A percentile compares a stretch with the other conserved stretches of the same genome.
These are phyloP conservation scores for Tragopan temminckii DNA, from an alignment of 2,797 vertebrate species.

Conservation along the genomic window DNA sequence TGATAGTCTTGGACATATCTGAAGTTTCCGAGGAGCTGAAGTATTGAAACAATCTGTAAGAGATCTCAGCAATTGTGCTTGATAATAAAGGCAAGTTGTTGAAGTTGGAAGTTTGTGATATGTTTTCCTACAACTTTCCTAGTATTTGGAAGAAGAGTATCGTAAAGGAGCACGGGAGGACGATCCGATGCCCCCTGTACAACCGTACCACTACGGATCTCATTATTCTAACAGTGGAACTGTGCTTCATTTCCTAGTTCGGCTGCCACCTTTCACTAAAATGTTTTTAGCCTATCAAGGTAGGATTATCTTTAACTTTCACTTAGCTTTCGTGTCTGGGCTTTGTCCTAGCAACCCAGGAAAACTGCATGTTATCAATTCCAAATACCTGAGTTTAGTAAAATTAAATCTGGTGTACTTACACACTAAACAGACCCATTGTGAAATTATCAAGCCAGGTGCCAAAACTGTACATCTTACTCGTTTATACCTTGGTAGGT, in stretches of 20 bases:
- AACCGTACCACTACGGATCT: slow-evolving; percentile 98
- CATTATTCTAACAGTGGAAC: slow-evolving; percentile 99
- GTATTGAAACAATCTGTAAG: background rate
- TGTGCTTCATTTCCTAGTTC: slow-evolving; percentile 96
- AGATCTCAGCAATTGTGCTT: background rate
- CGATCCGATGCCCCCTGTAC: slow-evolving; percentile 98
- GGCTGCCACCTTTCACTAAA: slow-evolving; percentile 98
- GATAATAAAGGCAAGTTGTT: background rate
- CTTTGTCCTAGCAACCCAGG: background rate
- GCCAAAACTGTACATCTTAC: background rate
- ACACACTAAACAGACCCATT: background rate
- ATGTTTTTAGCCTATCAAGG: slow-evolving; percentile 99
- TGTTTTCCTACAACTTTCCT: background rate
- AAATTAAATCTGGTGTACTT: background rate
- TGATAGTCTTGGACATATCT: background rate
- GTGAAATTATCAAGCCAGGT: background rate
- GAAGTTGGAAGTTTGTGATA: background rate
- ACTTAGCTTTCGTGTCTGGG: background rate
- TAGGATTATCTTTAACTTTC: slow-evolving; percentile 61
- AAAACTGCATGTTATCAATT: background rate
- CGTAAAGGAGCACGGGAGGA: slow-evolving; percentile 95
- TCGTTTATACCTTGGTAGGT: background rate
- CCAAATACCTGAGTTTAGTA: background rate
- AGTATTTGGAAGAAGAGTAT: slow-evolving; percentile 98
- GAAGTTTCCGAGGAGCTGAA: background rate